phyloP scores from a whole-genome alignment of 2,888 invertebrate species.

The Zelleria hepariella region DNA sequence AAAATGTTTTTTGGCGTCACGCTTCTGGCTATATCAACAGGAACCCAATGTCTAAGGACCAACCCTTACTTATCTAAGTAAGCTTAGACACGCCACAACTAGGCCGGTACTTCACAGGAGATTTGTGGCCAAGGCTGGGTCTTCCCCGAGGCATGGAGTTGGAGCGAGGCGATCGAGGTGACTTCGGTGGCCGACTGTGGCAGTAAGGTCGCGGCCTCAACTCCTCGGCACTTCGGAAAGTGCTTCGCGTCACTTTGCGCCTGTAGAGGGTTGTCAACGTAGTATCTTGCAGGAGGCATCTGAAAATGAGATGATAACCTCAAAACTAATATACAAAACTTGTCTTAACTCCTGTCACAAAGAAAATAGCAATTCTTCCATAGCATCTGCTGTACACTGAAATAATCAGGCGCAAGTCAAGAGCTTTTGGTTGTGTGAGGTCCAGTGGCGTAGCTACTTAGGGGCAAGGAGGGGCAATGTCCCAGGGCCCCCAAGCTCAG shows the following conservation, averaged over 20 bases:
- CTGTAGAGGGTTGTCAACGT: constrained; percentile 44
- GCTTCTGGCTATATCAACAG: neutral
- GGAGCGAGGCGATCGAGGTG: constrained; percentile 32
- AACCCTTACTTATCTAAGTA: neutral
- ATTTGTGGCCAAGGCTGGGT: constrained; percentile 34
- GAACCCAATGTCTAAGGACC: neutral
- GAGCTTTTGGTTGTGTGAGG: too few relatives aligned
- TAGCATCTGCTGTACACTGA: too few relatives aligned
- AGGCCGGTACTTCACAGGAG: constrained; percentile 18
- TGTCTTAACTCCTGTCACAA: too few relatives aligned
- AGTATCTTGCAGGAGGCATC: constrained; percentile 56
- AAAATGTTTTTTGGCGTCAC: too few relatives aligned
- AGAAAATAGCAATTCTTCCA: too few relatives aligned
- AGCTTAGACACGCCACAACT: neutral
- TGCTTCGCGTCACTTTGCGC: constrained; percentile 39
- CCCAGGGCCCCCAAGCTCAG: too few relatives aligned
- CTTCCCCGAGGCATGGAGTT: constrained; percentile 41
- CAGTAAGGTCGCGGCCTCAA: constrained; percentile 48
- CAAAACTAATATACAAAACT: too few relatives aligned
- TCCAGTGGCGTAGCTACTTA: too few relatives aligned
- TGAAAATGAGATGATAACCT: too few relatives aligned
- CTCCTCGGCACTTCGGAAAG: constrained; percentile 56
- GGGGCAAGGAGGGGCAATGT: too few relatives aligned
- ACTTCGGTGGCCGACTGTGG: constrained; percentile 7
- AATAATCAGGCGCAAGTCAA: too few relatives aligned